phyloP scores from a whole-genome alignment of 2,113 vertebrate genomes.

The Alouatta palliata region DNA sequence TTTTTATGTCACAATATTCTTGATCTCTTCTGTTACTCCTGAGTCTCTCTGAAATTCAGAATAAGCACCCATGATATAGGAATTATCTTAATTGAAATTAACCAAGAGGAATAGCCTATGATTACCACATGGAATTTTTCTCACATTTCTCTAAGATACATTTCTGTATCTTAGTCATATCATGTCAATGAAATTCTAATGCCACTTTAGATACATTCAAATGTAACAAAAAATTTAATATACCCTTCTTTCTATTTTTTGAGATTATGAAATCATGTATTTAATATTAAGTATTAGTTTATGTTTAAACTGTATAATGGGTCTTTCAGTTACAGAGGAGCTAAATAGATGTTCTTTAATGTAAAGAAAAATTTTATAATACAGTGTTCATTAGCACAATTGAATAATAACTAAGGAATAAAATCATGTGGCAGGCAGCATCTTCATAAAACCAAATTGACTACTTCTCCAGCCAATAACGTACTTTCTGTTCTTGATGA shows the following conservation, averaged over 20 bases:
- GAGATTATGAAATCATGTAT: background rate
- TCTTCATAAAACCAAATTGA: background rate
- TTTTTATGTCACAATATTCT: background rate
- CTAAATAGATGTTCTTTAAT: background rate
- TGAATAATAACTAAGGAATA: background rate
- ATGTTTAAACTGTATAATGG: slow-evolving; percentile 3
- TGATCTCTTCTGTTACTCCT: background rate
- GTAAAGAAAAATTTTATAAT: background rate
- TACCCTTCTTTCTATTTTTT: background rate
- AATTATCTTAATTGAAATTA: slow-evolving; percentile 32
- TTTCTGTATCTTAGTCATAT: background rate
- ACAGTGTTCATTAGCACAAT: background rate
- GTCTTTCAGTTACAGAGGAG: background rate
- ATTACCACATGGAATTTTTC: background rate
- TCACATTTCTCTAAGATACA: background rate
- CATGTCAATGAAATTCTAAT: background rate
- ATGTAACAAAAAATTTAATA: background rate
- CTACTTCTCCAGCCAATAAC: background rate
- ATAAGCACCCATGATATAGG: background rate
- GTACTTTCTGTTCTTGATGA: background rate
- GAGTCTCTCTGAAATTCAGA: slow-evolving; percentile 10
- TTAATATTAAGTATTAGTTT: background rate
- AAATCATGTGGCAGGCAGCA: background rate
- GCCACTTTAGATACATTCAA: background rate
- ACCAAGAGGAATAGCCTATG: background rate